phyloP scores from a whole-genome alignment of 1,140 invertebrate species.

The Dinoponera quadriceps region DNA sequence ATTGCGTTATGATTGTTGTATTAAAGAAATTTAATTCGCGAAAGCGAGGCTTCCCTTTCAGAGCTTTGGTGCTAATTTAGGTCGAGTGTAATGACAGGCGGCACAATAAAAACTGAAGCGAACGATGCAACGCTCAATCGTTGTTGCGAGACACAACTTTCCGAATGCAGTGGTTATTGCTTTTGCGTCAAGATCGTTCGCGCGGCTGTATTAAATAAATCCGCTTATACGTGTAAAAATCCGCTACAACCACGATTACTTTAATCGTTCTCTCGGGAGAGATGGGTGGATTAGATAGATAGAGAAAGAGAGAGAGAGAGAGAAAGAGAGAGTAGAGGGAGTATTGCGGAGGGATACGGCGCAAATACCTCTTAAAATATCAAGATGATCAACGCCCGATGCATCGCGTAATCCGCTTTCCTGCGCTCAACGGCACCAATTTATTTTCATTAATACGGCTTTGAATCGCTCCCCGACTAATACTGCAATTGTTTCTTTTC shows the following conservation, averaged over 20 bases:
- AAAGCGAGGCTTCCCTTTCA: neutral
- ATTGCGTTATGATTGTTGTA: neutral
- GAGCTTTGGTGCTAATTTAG: slow-evolving; percentile 11
- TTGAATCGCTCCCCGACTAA: neutral
- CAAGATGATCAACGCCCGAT: neutral
- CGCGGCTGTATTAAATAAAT: neutral
- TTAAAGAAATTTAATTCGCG: slow-evolving; percentile 41
- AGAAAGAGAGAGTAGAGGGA: no score
- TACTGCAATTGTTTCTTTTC: neutral
- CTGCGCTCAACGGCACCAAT: neutral
- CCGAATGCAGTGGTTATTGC: neutral
- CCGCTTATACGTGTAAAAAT: neutral
- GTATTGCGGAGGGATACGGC: neutral
- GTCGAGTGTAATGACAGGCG: slow-evolving; percentile 39
- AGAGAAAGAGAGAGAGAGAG: no score
- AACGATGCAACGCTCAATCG: neutral
- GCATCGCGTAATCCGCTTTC: neutral
- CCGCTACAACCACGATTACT: slow-evolving; percentile 3
- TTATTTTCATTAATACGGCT: neutral
- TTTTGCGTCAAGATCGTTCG: slow-evolving; percentile 18
- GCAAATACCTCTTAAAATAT: slow-evolving; percentile 4
- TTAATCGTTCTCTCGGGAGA: slow-evolving; percentile 5
- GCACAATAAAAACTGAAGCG: slow-evolving; percentile 28
- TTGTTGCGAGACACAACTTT: slow-evolving; percentile 16
- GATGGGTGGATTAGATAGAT: no score